A percentile compares a stretch with the other conserved stretches of the same genome.
Conservation (phyloP, 2,888 invertebrate genomes). For the Polydrusus tereticollis region DNA sequence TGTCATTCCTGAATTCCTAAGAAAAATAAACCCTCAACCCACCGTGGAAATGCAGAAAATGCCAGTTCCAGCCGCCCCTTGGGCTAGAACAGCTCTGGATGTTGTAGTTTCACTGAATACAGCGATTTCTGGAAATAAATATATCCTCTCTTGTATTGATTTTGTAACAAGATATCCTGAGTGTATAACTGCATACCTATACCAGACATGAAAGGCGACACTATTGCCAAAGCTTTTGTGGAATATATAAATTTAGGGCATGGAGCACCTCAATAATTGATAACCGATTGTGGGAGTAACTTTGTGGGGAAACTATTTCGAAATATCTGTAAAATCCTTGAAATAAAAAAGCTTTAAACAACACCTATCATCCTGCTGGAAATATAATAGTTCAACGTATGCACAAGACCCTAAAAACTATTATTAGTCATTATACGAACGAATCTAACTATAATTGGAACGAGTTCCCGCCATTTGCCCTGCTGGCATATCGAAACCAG, state of each 20-base stretch:
- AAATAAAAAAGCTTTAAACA: constrained; percentile 54
- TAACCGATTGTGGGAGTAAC: constrained; percentile 57
- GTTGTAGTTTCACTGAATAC: constrained; percentile 55
- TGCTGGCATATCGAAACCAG: no score
- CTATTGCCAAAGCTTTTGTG: constrained; percentile 48
- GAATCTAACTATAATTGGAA: constrained; percentile 26
- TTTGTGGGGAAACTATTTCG: constrained; percentile 55
- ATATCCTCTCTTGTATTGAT: no score
- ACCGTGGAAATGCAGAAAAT: constrained; percentile 33
- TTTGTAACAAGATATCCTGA: no score
- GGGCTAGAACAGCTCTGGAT: constrained; percentile 54
- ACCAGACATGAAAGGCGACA: no score
- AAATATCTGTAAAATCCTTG: constrained; percentile 52
- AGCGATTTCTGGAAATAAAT: constrained; percentile 53
- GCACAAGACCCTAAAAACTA: constrained; percentile 55
- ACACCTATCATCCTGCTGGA: constrained; percentile 56
- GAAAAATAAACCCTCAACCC: constrained; percentile 51
- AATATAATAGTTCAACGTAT: constrained; percentile 59
- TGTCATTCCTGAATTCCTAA: constrained; percentile 55
- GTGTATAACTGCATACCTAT: no score
- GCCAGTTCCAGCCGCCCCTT: constrained; percentile 51
- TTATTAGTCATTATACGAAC: constrained; percentile 49
- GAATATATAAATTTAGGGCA: constrained; percentile 6
- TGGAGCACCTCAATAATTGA: constrained; percentile 40
- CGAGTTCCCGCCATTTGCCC: constrained; percentile 47